Evolutionary conservation across 1,140 invertebrate genomes (phyloP).

Genomic region (Brachionus paranguensis): DNA sequence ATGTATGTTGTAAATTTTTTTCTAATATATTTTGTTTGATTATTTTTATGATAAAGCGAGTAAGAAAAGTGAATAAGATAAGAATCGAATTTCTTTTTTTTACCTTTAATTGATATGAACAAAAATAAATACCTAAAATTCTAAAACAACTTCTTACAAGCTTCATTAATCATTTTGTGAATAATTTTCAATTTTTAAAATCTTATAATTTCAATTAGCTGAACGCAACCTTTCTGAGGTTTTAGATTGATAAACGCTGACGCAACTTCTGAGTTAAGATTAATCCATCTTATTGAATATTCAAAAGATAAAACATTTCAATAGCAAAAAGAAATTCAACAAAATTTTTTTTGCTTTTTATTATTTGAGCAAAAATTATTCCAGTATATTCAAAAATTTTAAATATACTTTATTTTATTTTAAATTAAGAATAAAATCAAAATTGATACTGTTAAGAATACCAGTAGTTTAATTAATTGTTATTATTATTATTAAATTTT

Average conservation of each 20-base stretch:
- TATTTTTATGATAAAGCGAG: neutral
- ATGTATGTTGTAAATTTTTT: neutral
- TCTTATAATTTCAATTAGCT: neutral
- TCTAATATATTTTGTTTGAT: neutral
- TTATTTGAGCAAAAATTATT: too few relatives aligned
- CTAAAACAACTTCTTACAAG: neutral
- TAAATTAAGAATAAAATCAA: too few relatives aligned
- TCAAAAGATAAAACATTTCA: neutral
- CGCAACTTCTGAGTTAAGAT: neutral
- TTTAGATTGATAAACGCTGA: neutral
- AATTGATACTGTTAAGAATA: too few relatives aligned
- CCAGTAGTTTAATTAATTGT: too few relatives aligned
- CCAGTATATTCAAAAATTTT: too few relatives aligned
- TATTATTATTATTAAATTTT: too few relatives aligned
- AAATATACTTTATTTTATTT: too few relatives aligned
- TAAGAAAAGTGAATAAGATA: neutral
- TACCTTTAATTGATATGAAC: neutral
- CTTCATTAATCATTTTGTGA: neutral
- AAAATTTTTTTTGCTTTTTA: neutral
- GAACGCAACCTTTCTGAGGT: neutral
- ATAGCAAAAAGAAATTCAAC: neutral
- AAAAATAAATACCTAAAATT: neutral
- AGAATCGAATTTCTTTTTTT: slow-evolving; percentile 6
- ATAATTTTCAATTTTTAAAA: neutral
- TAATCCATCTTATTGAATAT: neutral